Evolutionary conservation across 2,113 vertebrate genomes (phyloP), one percentile per base, ranked within the genome.

Genomic region (Martes martes): DNA sequence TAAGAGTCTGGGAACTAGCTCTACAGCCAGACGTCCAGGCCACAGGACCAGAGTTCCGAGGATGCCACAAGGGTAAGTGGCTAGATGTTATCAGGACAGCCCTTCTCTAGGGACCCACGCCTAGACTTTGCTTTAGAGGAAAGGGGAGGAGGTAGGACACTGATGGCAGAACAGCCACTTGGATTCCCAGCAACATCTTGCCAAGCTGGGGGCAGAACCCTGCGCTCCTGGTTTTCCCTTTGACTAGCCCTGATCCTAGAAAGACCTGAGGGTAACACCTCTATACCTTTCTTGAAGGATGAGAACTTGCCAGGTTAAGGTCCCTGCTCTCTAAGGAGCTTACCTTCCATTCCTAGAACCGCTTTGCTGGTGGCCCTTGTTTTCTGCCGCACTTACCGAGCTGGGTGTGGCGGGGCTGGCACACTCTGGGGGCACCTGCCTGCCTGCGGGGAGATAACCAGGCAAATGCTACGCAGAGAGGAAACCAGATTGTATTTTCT

Each of bases 401-500:
- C 5, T 0, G 36, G 24, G 11, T 9, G 47, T 28, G 26, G 28
- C 0, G 7, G 57, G 76, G 31, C 74, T 26, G 21, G 42, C 36
- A 8, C 52, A 26, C 31, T 24, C n/a, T 0, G n/a, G 39, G 47
- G 67, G 47, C 1, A 36, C 89, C 63, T 21, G 36, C 1, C 4
- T 16, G 11, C 1, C 6, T 14, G 9, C 1, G 33, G 31, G 63
- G 52, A 86, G 97, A 84, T 84, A 47, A 85, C 86, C 81, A 50
- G 82, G 24, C 47, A 63, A 89, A 26, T 57, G 18, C 89, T 87
- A 1, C 26, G 67, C 26, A 83, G 93, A 96, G 89, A 94, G 33
- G 91, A 95, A 93, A 89, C 39, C 63, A 16, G 47, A 11, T 67
- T 94, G 96, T 82, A 91, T 94, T 90, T 81, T 87, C 50, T 94